A percentile compares a stretch with the other conserved stretches of the same genome.
phyloP scores from a whole-genome alignment of 2,113 vertebrate species.

The Mus spicilegus region DNA sequence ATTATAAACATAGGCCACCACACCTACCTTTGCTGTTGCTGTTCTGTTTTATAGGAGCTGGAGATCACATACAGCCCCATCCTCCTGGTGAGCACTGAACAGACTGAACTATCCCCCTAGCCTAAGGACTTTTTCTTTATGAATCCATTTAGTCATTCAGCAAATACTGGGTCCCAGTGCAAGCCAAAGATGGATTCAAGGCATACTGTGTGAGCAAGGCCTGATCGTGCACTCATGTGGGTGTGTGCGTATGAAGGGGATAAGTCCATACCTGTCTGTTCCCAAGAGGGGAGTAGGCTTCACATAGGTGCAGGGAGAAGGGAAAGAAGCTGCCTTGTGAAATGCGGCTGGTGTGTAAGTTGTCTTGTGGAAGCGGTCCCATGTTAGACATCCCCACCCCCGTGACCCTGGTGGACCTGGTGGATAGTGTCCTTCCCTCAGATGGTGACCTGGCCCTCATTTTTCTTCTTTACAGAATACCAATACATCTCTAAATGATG shows the following conservation, averaged over 20 bases:
- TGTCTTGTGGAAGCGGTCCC: accelerated
- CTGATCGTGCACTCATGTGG: neutral
- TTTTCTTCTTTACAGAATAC: neutral
- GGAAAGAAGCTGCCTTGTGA: neutral
- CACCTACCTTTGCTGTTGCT: neutral
- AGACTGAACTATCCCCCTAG: neutral
- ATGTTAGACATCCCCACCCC: neutral
- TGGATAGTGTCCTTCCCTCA: neutral
- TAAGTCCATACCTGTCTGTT: neutral
- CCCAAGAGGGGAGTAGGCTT: no score
- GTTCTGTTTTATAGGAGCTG: neutral
- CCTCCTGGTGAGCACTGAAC: neutral
- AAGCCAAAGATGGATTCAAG: neutral
- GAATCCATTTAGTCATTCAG: neutral
- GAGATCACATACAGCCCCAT: neutral
- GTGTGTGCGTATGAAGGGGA: neutral
- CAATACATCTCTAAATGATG: neutral
- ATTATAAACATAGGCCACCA: neutral
- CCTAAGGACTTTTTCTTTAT: neutral
- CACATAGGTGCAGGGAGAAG: neutral
- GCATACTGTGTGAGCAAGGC: neutral
- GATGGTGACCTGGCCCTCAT: neutral
- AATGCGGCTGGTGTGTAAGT: accelerated
- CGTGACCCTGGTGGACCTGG: neutral
- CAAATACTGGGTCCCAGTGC: neutral